A percentile compares a stretch with the other conserved stretches of the same genome.
Evolutionary conservation across 2,797 vertebrate species (phyloP).

Genomic region (Macropodus opercularis): DNA sequence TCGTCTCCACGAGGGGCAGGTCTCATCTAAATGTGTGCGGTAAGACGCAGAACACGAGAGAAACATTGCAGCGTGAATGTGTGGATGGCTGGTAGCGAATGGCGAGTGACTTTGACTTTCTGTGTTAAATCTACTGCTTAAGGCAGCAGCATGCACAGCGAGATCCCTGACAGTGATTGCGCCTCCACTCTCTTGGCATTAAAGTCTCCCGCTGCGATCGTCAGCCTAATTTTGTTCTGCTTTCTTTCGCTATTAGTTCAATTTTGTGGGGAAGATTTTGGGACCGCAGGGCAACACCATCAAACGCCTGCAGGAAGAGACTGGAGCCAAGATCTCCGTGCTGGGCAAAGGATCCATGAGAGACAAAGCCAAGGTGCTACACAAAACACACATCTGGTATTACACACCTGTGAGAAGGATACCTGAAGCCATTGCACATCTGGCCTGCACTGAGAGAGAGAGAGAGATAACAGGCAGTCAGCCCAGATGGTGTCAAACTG

Average conservation of each 20-base stretch:
- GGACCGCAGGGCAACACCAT: slow-evolving; percentile 99
- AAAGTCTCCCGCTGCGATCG: slow-evolving; percentile 24
- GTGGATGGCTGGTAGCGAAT: slow-evolving; percentile 32
- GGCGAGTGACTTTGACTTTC: slow-evolving; percentile 40
- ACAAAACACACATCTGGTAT: slow-evolving; percentile 16
- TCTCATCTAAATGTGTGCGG: slow-evolving; percentile 25
- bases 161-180: slow-evolving; percentile 33
- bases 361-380: slow-evolving; percentile 93
- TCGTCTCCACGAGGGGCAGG: background rate
- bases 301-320: slow-evolving; percentile 97
- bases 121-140: slow-evolving; percentile 50
- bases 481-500: slow-evolving; percentile 56
- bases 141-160: slow-evolving; percentile 31
- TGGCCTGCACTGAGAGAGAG: slow-evolving; percentile 45
- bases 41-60: slow-evolving; percentile 20
- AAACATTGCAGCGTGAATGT: slow-evolving; percentile 17
- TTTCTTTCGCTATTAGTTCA: slow-evolving; percentile 85
- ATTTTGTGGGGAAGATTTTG: slow-evolving; percentile 98
- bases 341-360: slow-evolving; percentile 98
- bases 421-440: slow-evolving; percentile 53
- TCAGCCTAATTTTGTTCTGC: slow-evolving; percentile 27
- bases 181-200: slow-evolving; percentile 23
- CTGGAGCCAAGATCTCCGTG: slow-evolving; percentile 97
- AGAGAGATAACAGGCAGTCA: slow-evolving; percentile 29
- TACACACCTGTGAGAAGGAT: slow-evolving; percentile 44